Conservation (phyloP, 2,888 invertebrate species). For the Lithophane ornitopus region DNA sequence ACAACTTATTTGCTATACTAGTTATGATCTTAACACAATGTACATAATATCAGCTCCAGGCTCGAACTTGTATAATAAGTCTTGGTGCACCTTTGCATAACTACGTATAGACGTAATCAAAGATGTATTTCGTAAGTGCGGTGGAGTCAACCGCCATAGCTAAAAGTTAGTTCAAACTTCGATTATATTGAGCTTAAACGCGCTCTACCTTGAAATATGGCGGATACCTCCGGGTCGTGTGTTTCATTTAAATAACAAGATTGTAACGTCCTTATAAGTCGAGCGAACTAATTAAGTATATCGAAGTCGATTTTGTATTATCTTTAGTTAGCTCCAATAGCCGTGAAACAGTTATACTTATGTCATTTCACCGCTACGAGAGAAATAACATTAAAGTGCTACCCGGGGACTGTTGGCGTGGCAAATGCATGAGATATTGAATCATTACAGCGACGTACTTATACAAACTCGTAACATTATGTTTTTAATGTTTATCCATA, state of each 20-base stretch:
- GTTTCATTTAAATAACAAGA: slow-evolving; percentile 75
- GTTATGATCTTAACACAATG: slow-evolving; percentile 84
- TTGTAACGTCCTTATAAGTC: slow-evolving; percentile 70
- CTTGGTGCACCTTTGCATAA: slow-evolving; percentile 63
- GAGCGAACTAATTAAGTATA: slow-evolving; percentile 64
- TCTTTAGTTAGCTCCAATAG: slow-evolving; percentile 38
- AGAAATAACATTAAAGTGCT: slow-evolving; percentile 6
- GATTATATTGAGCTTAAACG: slow-evolving; percentile 78
- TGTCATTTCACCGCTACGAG: slow-evolving; percentile 7
- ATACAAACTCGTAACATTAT: slow-evolving; percentile 17
- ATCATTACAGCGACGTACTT: slow-evolving; percentile 30
- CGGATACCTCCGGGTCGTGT: slow-evolving; percentile 69
- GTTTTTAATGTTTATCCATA: slow-evolving; percentile 28
- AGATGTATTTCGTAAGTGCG: slow-evolving; percentile 73
- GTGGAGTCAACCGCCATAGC: slow-evolving; percentile 77
- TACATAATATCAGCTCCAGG: slow-evolving; percentile 77
- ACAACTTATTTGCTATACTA: slow-evolving; percentile 83
- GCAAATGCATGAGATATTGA: slow-evolving; percentile 10
- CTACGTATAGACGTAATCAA: slow-evolving; percentile 61
- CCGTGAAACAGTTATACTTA: slow-evolving; percentile 16
- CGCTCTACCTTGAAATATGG: slow-evolving; percentile 87
- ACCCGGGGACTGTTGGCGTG: not conserved
- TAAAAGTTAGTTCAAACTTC: slow-evolving; percentile 82
- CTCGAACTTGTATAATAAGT: slow-evolving; percentile 72
- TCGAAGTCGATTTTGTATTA: slow-evolving; percentile 55